Conservation (phyloP, 2,797 vertebrate genomes). For the Rhadinocentrus ornatus region DNA sequence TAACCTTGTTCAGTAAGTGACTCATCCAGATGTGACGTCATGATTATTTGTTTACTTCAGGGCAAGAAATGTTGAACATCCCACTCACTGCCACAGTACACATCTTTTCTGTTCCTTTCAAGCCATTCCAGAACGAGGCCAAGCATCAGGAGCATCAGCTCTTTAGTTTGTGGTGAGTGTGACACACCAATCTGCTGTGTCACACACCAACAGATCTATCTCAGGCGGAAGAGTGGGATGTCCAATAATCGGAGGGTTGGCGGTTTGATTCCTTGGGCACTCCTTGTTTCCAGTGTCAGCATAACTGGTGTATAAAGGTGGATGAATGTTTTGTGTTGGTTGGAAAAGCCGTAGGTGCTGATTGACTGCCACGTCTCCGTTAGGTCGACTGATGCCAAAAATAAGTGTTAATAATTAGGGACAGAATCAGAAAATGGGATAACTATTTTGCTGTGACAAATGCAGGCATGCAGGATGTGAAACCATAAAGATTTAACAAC, state of each 20-base stretch:
- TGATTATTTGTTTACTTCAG: slow-evolving; percentile 33
- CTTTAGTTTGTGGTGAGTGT: slow-evolving; percentile 23
- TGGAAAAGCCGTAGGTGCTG: too few species aligned
- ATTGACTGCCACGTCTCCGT: too few species aligned
- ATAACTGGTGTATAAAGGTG: too few species aligned
- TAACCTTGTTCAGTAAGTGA: slow-evolving; percentile 5
- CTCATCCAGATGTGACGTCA: slow-evolving; percentile 27
- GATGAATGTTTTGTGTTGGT: too few species aligned
- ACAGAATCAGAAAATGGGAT: not conserved
- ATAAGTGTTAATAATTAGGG: not conserved
- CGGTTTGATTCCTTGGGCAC: too few species aligned
- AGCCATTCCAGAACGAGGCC: slow-evolving; percentile 17
- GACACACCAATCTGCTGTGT: too few species aligned
- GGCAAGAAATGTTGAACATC: slow-evolving; percentile 27
- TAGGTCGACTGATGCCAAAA: not conserved
- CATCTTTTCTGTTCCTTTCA: not conserved
- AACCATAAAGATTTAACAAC: not conserved
- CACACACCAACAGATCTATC: too few species aligned
- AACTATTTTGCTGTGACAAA: not conserved
- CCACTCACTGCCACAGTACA: slow-evolving; percentile 12
- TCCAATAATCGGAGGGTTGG: too few species aligned
- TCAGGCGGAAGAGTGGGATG: too few species aligned
- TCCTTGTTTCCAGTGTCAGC: too few species aligned
- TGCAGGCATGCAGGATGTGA: not conserved
- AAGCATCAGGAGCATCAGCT: slow-evolving; percentile 24